Percentiles rank a stretch among this genome's conserved stretches.
These are phyloP conservation scores for Cairina moschata DNA, from an alignment of 2,113 vertebrate species.

Conservation along the genomic window DNA sequence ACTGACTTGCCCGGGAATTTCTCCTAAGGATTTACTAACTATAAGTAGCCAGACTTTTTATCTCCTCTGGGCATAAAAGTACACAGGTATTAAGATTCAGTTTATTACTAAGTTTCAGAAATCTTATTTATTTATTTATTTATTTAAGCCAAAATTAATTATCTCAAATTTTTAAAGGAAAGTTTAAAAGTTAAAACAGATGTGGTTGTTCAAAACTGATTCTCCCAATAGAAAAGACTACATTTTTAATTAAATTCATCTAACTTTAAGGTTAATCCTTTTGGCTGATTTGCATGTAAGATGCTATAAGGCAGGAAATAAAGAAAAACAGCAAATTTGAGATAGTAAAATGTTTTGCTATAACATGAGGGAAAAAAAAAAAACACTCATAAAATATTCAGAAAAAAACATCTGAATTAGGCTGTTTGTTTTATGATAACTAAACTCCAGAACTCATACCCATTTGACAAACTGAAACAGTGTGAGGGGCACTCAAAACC, in stretches of 20 bases:
- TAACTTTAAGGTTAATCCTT: background rate
- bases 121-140: background rate
- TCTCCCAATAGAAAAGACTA: background rate
- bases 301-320: background rate
- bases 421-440: background rate
- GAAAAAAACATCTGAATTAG: background rate
- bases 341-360: background rate
- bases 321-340: background rate
- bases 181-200: background rate
- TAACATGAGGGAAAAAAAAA: background rate
- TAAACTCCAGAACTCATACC: background rate
- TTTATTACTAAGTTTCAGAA: background rate
- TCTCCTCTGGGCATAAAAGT: background rate
- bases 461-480: background rate
- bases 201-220: background rate
- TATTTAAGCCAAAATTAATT: background rate
- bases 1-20: background rate
- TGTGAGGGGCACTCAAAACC: background rate
- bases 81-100: background rate
- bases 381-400: background rate
- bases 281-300: background rate
- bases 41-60: background rate
- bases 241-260: conserved; percentile 9
- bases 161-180: background rate
- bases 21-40: background rate